These are phyloP conservation scores for Butorides virescens DNA, from an alignment of 2,113 vertebrate genomes.

Conservation along the genomic window DNA sequence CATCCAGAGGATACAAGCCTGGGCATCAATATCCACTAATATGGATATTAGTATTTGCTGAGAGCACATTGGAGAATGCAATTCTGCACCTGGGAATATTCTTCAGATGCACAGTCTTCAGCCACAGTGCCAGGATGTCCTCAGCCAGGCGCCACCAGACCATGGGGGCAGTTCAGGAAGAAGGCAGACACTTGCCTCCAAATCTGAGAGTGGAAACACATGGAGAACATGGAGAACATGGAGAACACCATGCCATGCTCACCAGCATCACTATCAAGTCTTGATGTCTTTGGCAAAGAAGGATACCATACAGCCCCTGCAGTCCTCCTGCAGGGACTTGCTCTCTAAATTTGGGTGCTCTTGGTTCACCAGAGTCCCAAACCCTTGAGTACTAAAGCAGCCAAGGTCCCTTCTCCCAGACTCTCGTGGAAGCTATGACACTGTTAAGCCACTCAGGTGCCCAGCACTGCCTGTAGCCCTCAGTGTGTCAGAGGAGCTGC, in stretches of 20 bases:
- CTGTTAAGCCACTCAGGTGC: neutral
- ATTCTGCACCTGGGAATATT: neutral
- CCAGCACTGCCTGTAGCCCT: neutral
- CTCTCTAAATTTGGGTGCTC: fast-evolving
- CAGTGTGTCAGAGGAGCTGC: neutral
- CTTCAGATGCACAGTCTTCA: neutral
- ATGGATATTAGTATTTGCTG: neutral
- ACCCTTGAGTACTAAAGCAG: neutral
- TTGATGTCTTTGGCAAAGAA: neutral
- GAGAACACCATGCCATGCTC: neutral
- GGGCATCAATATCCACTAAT: no score
- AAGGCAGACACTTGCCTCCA: neutral
- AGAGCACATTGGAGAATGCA: neutral
- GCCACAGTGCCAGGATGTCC: neutral
- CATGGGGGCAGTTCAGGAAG: neutral
- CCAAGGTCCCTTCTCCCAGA: neutral
- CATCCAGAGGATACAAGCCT: neutral
- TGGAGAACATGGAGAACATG: neutral
- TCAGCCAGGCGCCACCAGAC: neutral
- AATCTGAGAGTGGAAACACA: neutral
- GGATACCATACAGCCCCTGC: neutral
- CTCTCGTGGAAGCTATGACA: neutral
- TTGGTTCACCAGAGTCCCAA: neutral
- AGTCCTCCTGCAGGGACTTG: neutral
- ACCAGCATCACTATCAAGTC: neutral